Base-by-base conservation (phyloP, 2,113 vertebrate genomes). In the Nothocercus julius region DNA sequence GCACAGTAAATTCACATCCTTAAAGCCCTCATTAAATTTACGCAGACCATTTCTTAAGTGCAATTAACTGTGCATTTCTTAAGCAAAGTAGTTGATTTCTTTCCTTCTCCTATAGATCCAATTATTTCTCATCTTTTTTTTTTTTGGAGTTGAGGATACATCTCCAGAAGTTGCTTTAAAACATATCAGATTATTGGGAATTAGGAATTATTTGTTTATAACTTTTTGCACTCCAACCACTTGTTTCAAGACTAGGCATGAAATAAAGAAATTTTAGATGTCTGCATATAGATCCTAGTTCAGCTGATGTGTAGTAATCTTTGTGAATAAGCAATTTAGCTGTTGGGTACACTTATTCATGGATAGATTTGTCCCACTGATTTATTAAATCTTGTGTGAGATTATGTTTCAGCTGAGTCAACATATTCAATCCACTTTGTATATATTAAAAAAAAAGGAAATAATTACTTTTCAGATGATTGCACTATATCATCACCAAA, bases 1-100 rank as follows among this genome's bases (percentile, higher is more conserved):
- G 76, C 66, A 80, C 78, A 44, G 13, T 95, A 95, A 97, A 97
- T 96, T 73, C 88, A 95, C 88, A 77, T 95, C 83, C 92, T 96
- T 97, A 91, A 91, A 95, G 73, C 75, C 53, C 93, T 96, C 79
- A 81, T 97, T 96, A 91, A 77, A 83, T 92, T 94, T 92, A 79
- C 66, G 87, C 79, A 86, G 73, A 86, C 79, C 66, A 95, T 95
- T 96, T 96, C 91, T 89, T 90, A 80, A 96, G 72, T 88, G 85
- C 79, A 93, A 94, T 94, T 96, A 96, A 93, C 64, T 56, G 10
- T 51, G 64, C 7, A 0, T 68, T 86, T 78, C 90, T 91, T 94
- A 80, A 80, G 82, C 89, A 87, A 79, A 93, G 47, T 28, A 45
- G 38, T 15, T 96, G 51, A 78, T 75, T 95, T 84, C 25, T 85